Base-by-base conservation (phyloP, 2,113 vertebrate species). In the Nothocercus julius region DNA sequence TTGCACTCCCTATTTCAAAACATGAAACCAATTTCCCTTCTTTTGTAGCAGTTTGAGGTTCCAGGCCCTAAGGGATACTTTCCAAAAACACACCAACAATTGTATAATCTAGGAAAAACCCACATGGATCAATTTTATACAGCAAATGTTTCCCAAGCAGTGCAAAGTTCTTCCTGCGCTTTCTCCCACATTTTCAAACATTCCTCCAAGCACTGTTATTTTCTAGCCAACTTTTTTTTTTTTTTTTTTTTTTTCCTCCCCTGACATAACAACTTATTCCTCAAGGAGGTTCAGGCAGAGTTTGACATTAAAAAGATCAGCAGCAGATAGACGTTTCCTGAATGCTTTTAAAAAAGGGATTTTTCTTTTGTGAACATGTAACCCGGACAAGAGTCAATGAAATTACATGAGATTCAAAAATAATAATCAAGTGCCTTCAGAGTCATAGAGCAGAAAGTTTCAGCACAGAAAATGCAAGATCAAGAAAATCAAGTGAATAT, bases 231-330 rank as follows among this genome's bases (percentile, higher is more conserved):
- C 17, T 28, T 69, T 30, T 24, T 8, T 40, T 56, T 36, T 36
- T 36, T 36, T 36, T 17, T 69, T 30, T 24, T 8, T 40, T 56
- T 36, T 36, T 36, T 36, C 8, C 7, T 20, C 19, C 54, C 24
- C 74, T 76, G 38, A 79, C 7, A 2, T 24, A 79, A 68, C 24
- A 58, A 25, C 42, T 64, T 49, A 25, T 47, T 79, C 66, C 87
- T 87, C 16, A 13, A 85, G 62, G 16, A 93, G 58, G 25, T 42
- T 85, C 67, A 88, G 89, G 44, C 63, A 80, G 66, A 64, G 83
- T 61, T 77, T 76, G 83, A 75, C 62, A 68, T 56, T 34, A 76
- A 49, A 68, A 78, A 82, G 78, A 77, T 49, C 51, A 75, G 64
- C 74, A 84, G 78, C 7, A 21, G 18, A 63, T 2, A 77, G 51